phyloP scores from a whole-genome alignment of 2,797 vertebrate genomes.

The Trematomus bernacchii region DNA sequence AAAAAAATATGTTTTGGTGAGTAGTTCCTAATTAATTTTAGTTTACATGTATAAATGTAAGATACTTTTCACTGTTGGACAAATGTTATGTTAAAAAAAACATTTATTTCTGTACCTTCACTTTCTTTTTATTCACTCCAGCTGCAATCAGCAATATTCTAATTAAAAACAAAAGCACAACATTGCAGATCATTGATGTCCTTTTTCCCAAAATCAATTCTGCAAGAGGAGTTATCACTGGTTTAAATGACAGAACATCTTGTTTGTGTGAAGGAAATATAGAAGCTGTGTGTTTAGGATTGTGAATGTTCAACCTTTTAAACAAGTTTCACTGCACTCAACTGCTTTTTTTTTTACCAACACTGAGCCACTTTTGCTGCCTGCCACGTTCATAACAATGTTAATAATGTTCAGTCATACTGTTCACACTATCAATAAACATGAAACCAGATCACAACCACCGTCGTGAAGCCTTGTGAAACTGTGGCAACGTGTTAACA shows the following conservation, averaged over 20 bases:
- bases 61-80: too few relatives aligned
- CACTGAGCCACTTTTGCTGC: slow-evolving; percentile 38
- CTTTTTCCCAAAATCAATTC: not conserved
- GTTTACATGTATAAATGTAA: too few relatives aligned
- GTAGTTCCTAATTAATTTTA: too few relatives aligned
- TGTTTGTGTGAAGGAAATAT: slow-evolving; percentile 8
- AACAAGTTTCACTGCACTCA: slow-evolving; percentile 8
- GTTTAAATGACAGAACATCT: slow-evolving; percentile 28
- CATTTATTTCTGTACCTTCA: not conserved
- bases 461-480: slow-evolving; percentile 20
- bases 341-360: slow-evolving; percentile 20
- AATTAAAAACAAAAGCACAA: not conserved
- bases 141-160: not conserved
- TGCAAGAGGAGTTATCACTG: slow-evolving; percentile 6
- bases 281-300: slow-evolving; percentile 8
- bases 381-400: not conserved
- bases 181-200: too few relatives aligned
- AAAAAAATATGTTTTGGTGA: too few relatives aligned
- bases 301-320: slow-evolving; percentile 10
- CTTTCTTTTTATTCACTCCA: not conserved
- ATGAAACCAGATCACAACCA: not conserved
- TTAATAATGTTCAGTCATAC: not conserved
- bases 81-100: not conserved
- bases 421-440: not conserved
- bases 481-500: slow-evolving; percentile 40